Percentiles rank a stretch among this genome's conserved stretches.
These are phyloP conservation scores for Azemiops feae DNA, from an alignment of 2,113 vertebrate species.

Conservation along the genomic window DNA sequence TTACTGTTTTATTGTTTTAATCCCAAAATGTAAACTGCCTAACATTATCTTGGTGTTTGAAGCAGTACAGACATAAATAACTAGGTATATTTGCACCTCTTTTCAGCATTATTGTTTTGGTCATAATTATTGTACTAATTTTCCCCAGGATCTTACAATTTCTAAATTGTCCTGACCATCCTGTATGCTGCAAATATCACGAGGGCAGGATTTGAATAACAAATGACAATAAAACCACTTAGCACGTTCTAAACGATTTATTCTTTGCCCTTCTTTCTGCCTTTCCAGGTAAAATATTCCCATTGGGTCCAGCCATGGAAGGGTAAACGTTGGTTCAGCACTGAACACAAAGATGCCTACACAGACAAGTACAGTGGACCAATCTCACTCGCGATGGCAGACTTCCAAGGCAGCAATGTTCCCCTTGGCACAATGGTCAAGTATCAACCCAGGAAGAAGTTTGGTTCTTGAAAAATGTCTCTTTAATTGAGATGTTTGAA, in stretches of 20 bases:
- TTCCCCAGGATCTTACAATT: not conserved
- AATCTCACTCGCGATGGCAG: not conserved
- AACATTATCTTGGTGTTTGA: not conserved
- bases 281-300: not conserved
- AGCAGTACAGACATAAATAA: not conserved
- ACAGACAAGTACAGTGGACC: not conserved
- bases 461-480: not conserved
- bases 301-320: not conserved
- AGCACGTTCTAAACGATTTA: not conserved
- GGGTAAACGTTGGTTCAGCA: not conserved
- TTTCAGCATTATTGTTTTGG: not conserved
- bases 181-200: not conserved
- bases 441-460: not conserved
- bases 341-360: not conserved
- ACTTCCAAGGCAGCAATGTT: not conserved
- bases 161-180: not conserved
- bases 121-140: not conserved
- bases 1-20: not conserved
- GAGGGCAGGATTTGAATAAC: not conserved
- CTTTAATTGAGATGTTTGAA: not conserved
- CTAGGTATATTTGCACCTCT: not conserved
- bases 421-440: not conserved
- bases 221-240: not conserved
- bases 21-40: not conserved
- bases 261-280: not conserved